A percentile compares a stretch with the other conserved stretches of the same genome.
Conservation (phyloP, 2,113 vertebrate genomes). For the Megaptera novaeangliae region DNA sequence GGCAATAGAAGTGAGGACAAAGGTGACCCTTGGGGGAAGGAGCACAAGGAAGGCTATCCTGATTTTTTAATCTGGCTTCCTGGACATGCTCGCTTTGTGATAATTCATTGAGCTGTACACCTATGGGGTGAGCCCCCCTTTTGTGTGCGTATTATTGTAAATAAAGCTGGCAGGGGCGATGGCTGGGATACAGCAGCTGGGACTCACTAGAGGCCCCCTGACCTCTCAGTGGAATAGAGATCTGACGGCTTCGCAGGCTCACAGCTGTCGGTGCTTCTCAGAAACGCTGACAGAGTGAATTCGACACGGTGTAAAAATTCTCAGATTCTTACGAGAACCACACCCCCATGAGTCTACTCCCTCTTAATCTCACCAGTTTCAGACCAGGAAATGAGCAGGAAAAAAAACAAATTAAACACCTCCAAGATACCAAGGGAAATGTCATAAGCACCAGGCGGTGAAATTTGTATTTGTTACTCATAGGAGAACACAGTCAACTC, state of each 20-base stretch:
- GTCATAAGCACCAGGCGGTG: neutral
- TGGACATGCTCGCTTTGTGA: neutral
- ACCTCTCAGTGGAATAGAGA: neutral
- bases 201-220: neutral
- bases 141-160: neutral
- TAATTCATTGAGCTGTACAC: neutral
- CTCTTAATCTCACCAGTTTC: neutral
- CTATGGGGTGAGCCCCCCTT: fast-evolving
- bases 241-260: neutral
- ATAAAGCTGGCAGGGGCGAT: neutral
- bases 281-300: neutral
- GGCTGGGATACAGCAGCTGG: neutral
- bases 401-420: neutral
- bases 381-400: conserved; percentile 35
- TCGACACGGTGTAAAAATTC: neutral
- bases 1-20: neutral
- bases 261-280: conserved; percentile 1
- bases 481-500: fast-evolving
- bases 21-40: neutral
- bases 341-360: neutral
- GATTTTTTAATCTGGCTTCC: neutral
- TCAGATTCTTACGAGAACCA: neutral
- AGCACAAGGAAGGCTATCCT: neutral
- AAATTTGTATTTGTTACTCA: neutral
- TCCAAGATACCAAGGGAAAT: neutral